These are phyloP conservation scores for Denticeps clupeoides DNA, from an alignment of 2,797 vertebrate genomes.

Conservation along the genomic window DNA sequence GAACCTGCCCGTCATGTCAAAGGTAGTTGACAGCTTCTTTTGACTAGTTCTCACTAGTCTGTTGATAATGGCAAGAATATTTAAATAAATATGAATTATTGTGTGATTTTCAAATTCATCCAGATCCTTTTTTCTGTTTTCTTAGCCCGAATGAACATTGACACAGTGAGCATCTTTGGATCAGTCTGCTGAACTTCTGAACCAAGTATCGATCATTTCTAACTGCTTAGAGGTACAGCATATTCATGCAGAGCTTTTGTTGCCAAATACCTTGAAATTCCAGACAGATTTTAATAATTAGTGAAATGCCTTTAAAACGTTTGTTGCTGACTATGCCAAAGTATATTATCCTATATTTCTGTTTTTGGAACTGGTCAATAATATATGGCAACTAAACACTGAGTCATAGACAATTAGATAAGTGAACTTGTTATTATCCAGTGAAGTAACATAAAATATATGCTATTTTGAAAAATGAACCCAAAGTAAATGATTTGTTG, in stretches of 20 bases:
- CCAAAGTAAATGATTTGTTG: too few species aligned
- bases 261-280: conserved; percentile 34
- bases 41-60: too few species aligned
- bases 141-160: conserved; percentile 2
- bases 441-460: neutral
- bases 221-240: conserved; percentile 18
- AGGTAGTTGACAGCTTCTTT: conserved; percentile 48
- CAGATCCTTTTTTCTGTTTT: conserved; percentile 4
- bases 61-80: too few species aligned
- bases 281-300: conserved; percentile 45
- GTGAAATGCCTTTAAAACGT: conserved; percentile 38
- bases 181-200: neutral
- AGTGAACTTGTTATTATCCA: neutral
- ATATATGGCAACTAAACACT: conserved; percentile 19
- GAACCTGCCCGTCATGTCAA: conserved; percentile 65
- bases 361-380: conserved; percentile 32
- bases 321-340: conserved; percentile 68
- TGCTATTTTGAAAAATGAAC: too few species aligned
- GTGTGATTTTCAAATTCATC: neutral
- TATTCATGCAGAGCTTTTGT: conserved; percentile 30
- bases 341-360: conserved; percentile 40
- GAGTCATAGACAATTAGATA: neutral
- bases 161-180: conserved; percentile 1
- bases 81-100: neutral
- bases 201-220: conserved; percentile 1